These are phyloP conservation scores for Amphibalanus amphitrite DNA, from an alignment of 1,140 invertebrate species.

Conservation along the genomic window DNA sequence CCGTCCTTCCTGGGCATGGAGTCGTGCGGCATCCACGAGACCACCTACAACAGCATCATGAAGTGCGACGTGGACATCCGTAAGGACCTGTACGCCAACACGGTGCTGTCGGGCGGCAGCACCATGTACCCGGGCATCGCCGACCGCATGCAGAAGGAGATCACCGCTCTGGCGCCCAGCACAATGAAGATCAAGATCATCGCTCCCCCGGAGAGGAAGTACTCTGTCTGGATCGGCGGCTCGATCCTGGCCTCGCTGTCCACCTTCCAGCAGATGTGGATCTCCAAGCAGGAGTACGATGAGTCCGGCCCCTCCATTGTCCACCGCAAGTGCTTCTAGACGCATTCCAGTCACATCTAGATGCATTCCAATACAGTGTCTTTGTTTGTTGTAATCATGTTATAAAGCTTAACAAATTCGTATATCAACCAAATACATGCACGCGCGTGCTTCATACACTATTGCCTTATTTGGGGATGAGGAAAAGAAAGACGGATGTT, in stretches of 20 bases:
- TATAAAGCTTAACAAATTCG: too few relatives aligned
- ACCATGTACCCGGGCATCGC: slow-evolving; percentile 33
- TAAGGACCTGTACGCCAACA: slow-evolving; percentile 91
- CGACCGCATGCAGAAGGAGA: slow-evolving; percentile 39
- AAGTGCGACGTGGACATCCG: slow-evolving; percentile 88
- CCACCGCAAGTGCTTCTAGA: slow-evolving; percentile 70
- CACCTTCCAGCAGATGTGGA: slow-evolving; percentile 46
- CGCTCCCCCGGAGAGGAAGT: slow-evolving; percentile 45
- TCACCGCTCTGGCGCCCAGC: slow-evolving; percentile 34
- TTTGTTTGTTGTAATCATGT: too few relatives aligned
- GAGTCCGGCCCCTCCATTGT: slow-evolving; percentile 52
- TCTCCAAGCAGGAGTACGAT: slow-evolving; percentile 30
- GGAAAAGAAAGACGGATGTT: too few relatives aligned
- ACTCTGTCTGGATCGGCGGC: slow-evolving; percentile 39
- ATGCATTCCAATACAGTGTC: too few relatives aligned
- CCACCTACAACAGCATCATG: slow-evolving; percentile 93
- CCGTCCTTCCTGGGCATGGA: slow-evolving; percentile 90
- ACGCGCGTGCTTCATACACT: too few relatives aligned
- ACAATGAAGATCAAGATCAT: slow-evolving; percentile 53
- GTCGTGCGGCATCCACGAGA: slow-evolving; percentile 84
- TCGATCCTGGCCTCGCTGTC: slow-evolving; percentile 40
- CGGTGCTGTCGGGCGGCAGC: slow-evolving; percentile 56
- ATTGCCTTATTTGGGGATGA: too few relatives aligned
- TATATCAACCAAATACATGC: too few relatives aligned
- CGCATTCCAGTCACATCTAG: too few relatives aligned